Conservation (phyloP, 2,888 invertebrate genomes). For the Habrosyne pyritoides region DNA sequence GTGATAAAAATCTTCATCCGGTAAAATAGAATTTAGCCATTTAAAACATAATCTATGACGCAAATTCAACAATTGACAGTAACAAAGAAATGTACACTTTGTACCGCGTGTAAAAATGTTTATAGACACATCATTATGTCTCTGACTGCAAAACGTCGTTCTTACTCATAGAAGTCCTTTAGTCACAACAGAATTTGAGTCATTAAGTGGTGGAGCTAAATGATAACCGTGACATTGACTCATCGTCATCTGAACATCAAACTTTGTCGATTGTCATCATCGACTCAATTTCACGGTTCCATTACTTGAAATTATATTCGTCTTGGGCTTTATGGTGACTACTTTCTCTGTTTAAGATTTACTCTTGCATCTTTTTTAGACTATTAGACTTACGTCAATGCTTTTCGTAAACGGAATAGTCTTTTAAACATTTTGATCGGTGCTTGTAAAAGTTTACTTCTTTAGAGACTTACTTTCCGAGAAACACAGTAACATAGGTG, state of each 20-base stretch:
- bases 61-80: not conserved
- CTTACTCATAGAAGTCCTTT: not conserved
- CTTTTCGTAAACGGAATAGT: too few relatives aligned
- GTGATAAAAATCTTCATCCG: conserved; percentile 7
- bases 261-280: not conserved
- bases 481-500: not conserved
- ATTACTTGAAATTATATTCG: not conserved
- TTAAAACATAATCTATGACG: not conserved
- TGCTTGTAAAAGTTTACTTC: too few relatives aligned
- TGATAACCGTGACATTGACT: not conserved
- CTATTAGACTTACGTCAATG: too few relatives aligned
- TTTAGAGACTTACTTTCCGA: too few relatives aligned
- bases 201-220: not conserved
- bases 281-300: not conserved
- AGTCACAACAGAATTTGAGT: not conserved
- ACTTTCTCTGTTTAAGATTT: not conserved
- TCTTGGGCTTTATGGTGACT: not conserved
- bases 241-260: not conserved
- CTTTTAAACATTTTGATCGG: too few relatives aligned
- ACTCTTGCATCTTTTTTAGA: too few relatives aligned
- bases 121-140: not conserved
- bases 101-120: not conserved
- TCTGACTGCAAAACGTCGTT: not conserved
- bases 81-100: not conserved
- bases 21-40: not conserved